Base-by-base conservation (phyloP, 2,888 invertebrate genomes). In the Harpalus rubripes region DNA sequence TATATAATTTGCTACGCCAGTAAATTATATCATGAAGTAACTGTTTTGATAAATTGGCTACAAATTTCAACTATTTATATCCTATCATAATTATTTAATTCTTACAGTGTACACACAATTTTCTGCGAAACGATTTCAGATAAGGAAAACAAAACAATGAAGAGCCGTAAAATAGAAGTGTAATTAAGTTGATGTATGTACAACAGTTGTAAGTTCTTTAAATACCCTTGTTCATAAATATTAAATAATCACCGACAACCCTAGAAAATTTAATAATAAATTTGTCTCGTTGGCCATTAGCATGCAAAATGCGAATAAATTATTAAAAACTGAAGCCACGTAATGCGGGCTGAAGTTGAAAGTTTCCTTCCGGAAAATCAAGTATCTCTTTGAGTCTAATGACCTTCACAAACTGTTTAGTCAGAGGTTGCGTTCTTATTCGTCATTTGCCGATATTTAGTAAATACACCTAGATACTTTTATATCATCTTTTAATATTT, bases 221-320 rank as follows among this genome's bases (percentile, higher is more conserved):
- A 65, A 26, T 18, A 18, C n/a, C 10, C 68, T 12, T 44, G 72
- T 74, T 52, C 72, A 74, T 74, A 74, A 74, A 74, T 74, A 44
- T 44, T 44, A 74, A 74, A 15, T 74, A 74, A 78, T 58, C 78
- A 26, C 32, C 15, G 78, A 78, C 78, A 78, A 58, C 56, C 58
- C n/a, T 16, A 56, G 58, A 78, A 78, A 78, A 80, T 80, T 80
- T 61, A 80, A 80, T 80, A 80, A 80, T 61, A 80, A 80, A 80
- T 61, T 80, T 41, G 41, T 44, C 22, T 61, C n/a, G 32, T 32
- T 41, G 59, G 12, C 39, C 61, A 80, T 80, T 80, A 80, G 41
- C 59, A 80, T 80, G 80, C 80, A 16, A 41, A 39, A 41, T 12
- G 61, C 58, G 80, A 61, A 80, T 80, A 41, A 80, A 80, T 61